phyloP scores from a whole-genome alignment of 2,113 vertebrate genomes.

The Camelus bactrianus region DNA sequence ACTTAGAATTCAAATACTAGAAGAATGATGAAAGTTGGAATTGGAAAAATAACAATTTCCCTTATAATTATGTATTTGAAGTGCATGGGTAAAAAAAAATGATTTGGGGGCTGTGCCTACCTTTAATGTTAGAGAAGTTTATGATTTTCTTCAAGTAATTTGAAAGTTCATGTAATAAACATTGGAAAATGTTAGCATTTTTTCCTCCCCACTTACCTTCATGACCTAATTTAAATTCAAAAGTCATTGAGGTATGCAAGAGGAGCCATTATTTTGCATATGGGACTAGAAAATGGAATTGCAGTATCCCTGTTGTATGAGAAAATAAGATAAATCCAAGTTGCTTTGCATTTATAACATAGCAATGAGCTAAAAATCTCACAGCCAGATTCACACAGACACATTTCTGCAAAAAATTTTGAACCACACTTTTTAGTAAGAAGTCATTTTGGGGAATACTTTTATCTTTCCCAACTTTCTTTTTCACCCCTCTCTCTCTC shows the following conservation, averaged over 20 bases:
- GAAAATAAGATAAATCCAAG: constrained; percentile 48
- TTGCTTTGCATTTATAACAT: constrained; percentile 40
- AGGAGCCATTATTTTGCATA: constrained; percentile 58
- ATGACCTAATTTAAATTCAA: constrained; percentile 67
- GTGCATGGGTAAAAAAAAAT: not conserved
- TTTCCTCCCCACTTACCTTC: constrained; percentile 66
- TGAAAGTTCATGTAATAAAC: constrained; percentile 68
- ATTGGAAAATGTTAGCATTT: constrained; percentile 69
- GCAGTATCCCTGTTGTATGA: not conserved
- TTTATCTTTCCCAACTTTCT: not conserved
- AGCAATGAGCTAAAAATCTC: constrained; percentile 28
- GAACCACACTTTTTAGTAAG: not conserved
- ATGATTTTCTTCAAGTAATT: constrained; percentile 54
- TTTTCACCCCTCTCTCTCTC: not conserved
- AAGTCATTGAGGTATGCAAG: constrained; percentile 13
- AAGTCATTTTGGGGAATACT: not conserved
- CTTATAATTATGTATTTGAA: not conserved
- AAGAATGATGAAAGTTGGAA: not conserved
- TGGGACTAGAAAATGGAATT: constrained; percentile 11
- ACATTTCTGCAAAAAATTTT: not conserved
- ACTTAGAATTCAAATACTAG: not conserved
- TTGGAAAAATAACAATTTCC: not conserved
- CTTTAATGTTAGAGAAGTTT: constrained; percentile 36
- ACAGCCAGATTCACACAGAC: not conserved
- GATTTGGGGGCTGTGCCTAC: not conserved